These are phyloP conservation scores for Zaprionus tsacasi DNA, from an alignment of 1,140 invertebrate genomes.

Conservation along the genomic window DNA sequence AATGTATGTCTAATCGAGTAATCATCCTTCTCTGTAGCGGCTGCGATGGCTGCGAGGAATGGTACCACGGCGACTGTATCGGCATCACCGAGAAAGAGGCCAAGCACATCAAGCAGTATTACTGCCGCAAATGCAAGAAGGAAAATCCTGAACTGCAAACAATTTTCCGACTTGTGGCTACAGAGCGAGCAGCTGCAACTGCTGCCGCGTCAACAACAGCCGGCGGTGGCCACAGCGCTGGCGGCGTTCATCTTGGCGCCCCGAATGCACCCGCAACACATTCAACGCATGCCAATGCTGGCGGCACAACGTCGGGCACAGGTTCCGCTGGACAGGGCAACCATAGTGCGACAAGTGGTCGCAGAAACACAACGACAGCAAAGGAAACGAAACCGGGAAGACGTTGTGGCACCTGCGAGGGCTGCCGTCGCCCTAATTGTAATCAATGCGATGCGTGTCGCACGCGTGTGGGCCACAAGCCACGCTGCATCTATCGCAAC, in stretches of 20 bases:
- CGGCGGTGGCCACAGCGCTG: constrained; percentile 1
- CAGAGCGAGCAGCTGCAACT: constrained; percentile 55
- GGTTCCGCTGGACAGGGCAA: constrained; percentile 9
- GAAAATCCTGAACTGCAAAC: constrained; percentile 93
- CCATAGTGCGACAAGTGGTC: neutral
- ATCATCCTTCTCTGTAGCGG: constrained; percentile 86
- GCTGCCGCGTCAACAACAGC: constrained; percentile 34
- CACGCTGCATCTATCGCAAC: constrained; percentile 87
- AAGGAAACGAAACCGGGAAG: constrained; percentile 70
- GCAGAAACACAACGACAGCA: neutral
- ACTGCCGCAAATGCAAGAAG: constrained; percentile 93
- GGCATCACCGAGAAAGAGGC: constrained; percentile 96
- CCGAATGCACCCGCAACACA: constrained; percentile 27
- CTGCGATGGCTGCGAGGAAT: constrained; percentile 98
- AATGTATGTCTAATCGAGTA: neutral
- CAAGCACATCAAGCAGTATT: constrained; percentile 96
- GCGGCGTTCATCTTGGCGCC: constrained; percentile 19
- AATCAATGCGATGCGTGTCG: constrained; percentile 91
- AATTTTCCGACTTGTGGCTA: constrained; percentile 86
- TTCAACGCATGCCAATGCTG: neutral
- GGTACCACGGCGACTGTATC: constrained; percentile 99
- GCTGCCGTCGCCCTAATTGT: constrained; percentile 93
- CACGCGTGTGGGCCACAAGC: constrained; percentile 91
- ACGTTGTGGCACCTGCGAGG: constrained; percentile 93
- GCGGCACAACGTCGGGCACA: constrained; percentile 63